phyloP scores from a whole-genome alignment of 1,140 invertebrate genomes.

The Temnothorax curvispinosus region DNA sequence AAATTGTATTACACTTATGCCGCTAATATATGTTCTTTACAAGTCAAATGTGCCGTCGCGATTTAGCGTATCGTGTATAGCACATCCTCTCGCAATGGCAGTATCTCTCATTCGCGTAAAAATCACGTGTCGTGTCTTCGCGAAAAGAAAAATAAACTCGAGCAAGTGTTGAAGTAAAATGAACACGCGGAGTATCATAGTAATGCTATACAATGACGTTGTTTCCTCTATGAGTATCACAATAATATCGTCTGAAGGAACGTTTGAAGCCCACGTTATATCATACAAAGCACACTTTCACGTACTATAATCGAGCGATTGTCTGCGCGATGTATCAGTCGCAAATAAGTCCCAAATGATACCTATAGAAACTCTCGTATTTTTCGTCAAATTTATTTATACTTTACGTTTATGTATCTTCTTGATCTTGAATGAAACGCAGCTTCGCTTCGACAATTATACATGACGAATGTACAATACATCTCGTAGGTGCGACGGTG shows the following conservation, averaged over 20 bases:
- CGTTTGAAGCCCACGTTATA: constrained; percentile 81
- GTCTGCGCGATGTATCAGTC: background rate
- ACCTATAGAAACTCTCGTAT: background rate
- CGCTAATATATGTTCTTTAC: constrained; percentile 28
- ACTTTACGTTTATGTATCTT: background rate
- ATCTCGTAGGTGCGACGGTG: constrained; percentile 21
- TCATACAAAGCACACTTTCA: constrained; percentile 47
- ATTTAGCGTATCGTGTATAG: constrained; percentile 9
- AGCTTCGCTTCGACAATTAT: constrained; percentile 37
- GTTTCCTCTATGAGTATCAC: constrained; percentile 81
- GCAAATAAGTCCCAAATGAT: background rate
- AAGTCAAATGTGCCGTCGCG: background rate
- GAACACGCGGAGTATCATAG: constrained; percentile 37
- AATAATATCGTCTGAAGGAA: constrained; percentile 85
- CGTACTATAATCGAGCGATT: constrained; percentile 34
- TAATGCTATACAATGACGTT: constrained; percentile 36
- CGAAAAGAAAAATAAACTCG: constrained; percentile 7
- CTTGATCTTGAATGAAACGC: background rate
- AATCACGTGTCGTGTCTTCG: background rate
- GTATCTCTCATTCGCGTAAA: background rate
- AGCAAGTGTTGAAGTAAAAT: constrained; percentile 1
- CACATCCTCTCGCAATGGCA: constrained; percentile 1
- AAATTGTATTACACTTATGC: constrained; percentile 15
- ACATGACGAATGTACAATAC: constrained; percentile 15
- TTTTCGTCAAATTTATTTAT: constrained; percentile 29